phyloP scores from a whole-genome alignment of 2,797 vertebrate species.

The Strix occidentalis region DNA sequence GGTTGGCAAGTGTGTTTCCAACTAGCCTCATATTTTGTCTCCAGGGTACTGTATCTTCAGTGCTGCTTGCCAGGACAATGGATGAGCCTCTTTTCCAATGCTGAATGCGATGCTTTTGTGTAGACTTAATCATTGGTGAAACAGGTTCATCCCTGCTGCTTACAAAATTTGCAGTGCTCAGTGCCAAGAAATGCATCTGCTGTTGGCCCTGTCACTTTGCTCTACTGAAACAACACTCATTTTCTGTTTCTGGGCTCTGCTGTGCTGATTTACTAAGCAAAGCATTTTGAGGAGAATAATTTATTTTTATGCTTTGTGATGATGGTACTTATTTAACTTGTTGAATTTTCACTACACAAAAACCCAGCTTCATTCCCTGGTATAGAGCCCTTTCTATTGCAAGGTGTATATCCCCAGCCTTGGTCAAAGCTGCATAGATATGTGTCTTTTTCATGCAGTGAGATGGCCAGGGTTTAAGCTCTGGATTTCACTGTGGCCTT shows the following conservation, averaged over 20 bases:
- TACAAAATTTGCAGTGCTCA: conserved; percentile 40
- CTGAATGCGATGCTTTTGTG: conserved; percentile 59
- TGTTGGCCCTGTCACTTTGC: conserved; percentile 71
- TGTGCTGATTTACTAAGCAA: conserved; percentile 46
- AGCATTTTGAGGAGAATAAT: conserved; percentile 18
- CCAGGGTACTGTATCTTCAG: conserved; percentile 61
- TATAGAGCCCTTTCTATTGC: neutral
- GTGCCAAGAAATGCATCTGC: conserved; percentile 74
- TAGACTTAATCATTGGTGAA: conserved; percentile 62
- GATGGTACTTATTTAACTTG: neutral
- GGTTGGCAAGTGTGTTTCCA: conserved; percentile 57
- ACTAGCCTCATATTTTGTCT: conserved; percentile 55
- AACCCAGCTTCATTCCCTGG: neutral
- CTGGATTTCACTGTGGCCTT: neutral
- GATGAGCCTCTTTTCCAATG: conserved; percentile 40
- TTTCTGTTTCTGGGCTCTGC: conserved; percentile 58
- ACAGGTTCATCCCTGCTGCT: conserved; percentile 64
- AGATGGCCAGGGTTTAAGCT: neutral
- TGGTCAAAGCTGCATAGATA: neutral
- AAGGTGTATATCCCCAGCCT: neutral
- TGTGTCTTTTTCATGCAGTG: neutral
- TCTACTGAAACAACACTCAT: conserved; percentile 57
- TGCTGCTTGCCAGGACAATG: conserved; percentile 65
- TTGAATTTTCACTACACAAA: neutral
- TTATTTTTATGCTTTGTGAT: conserved; percentile 4